A percentile compares a stretch with the other conserved stretches of the same genome.
Conservation (phyloP, 1,140 invertebrate species). For the Matsumurasca onukii region DNA sequence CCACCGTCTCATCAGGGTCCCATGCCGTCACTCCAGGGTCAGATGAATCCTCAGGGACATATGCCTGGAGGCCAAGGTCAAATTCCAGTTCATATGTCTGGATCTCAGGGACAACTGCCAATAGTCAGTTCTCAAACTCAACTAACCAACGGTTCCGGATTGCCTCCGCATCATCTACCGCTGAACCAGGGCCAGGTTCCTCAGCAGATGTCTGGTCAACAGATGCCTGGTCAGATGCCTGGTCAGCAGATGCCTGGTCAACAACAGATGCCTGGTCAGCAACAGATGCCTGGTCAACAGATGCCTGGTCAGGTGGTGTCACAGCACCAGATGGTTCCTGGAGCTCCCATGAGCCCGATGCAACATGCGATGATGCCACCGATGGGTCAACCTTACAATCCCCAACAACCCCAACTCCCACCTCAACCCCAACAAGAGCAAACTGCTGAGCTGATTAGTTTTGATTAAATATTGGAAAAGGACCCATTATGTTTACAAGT, state of each 20-base stretch:
- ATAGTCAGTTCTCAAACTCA: background rate
- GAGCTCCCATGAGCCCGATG: background rate
- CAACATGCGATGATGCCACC: slow-evolving; percentile 16
- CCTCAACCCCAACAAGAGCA: slow-evolving; percentile 50
- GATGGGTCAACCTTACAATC: background rate
- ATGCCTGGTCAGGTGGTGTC: background rate
- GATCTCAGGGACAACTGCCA: background rate
- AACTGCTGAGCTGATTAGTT: slow-evolving; percentile 70
- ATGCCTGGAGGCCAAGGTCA: background rate
- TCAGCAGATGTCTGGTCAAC: background rate
- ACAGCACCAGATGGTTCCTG: slow-evolving; percentile 9
- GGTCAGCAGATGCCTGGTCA: background rate
- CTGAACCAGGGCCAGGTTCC: background rate
- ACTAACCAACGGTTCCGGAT: background rate
- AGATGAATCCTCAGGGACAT: background rate
- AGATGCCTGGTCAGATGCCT: background rate
- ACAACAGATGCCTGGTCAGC: background rate
- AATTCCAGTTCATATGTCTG: background rate
- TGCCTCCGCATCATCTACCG: background rate
- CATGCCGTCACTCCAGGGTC: background rate
- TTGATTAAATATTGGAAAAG: slow-evolving; percentile 68
- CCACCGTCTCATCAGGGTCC: background rate
- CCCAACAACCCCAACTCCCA: slow-evolving; percentile 33
- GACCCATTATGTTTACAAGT: too few species aligned
- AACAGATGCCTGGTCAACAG: background rate